These are phyloP conservation scores for Neodon shergylaensis DNA, from an alignment of 2,113 vertebrate species.

Conservation along the genomic window DNA sequence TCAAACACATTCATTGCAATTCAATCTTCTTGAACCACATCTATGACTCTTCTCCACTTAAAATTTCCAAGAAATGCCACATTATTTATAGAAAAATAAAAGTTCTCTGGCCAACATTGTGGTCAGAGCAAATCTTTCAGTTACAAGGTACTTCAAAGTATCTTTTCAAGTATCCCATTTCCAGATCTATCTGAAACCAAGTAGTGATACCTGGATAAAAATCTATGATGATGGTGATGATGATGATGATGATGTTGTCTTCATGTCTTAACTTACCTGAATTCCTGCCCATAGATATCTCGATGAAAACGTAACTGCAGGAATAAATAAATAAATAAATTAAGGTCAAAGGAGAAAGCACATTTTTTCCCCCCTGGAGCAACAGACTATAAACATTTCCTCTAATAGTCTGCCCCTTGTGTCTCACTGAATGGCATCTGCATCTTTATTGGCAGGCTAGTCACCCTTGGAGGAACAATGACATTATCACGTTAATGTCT, in stretches of 20 bases:
- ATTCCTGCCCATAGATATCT: neutral
- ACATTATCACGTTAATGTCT: constrained; percentile 77
- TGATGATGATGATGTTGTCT: neutral
- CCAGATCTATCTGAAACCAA: neutral
- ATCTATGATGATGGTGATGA: neutral
- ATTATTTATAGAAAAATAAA: neutral
- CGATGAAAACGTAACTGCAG: neutral
- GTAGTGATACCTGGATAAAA: neutral
- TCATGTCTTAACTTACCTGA: neutral
- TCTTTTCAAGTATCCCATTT: neutral
- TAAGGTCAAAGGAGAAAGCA: constrained; percentile 30
- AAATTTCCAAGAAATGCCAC: neutral
- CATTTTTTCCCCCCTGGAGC: constrained; percentile 19
- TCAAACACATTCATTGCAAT: neutral
- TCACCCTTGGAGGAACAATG: constrained; percentile 66
- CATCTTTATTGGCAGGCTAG: constrained; percentile 71
- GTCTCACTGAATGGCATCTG: constrained; percentile 53
- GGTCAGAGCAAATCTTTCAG: neutral
- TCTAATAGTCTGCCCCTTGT: constrained; percentile 22
- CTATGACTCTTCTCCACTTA: neutral
- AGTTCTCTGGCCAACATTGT: neutral
- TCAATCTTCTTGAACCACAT: neutral
- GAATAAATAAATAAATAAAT: neutral
- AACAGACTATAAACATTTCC: constrained; percentile 54
- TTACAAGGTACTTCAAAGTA: neutral